Base-by-base conservation (phyloP, 2,888 invertebrate genomes). In the Cyclophora punctaria region DNA sequence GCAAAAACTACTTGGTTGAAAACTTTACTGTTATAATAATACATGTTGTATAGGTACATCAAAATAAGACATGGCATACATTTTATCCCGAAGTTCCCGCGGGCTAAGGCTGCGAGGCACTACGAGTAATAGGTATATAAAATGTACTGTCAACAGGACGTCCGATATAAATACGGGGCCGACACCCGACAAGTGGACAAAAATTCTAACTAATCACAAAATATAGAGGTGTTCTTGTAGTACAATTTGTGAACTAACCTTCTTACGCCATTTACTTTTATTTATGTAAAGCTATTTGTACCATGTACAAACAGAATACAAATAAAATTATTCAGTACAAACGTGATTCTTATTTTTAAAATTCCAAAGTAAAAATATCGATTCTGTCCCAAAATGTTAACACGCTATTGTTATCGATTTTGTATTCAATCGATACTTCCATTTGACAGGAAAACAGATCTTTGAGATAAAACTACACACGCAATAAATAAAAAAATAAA, bases 371-470 rank as follows among this genome's bases (percentile, higher is more conserved):
- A 53, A 49, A 7, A 41, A 5, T 67, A 63, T 67, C 63, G 53
- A 5, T 58, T 52, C 44, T 62, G 64, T 62, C 74, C 66, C 60
- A 78, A 78, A 77, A 63, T 66, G 54, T 63, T 67, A 63, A 58
- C 63, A 60, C 47, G 50, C 73, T 62, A 75, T 78, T 79, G 77
- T 78, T 55, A 59, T 60, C 51, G 63, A 64, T 63, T 68, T 78
- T 75, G 73, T 78, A 79, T 79, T 75, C 78, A 63, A 66, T 65
- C 65, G 63, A 67, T 69, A 69, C 61, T 51, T 57, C 58, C 55
- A 57, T 59, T 55, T 53, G 64, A 61, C 65, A 63, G 61, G 57
- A 67, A 59, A 58, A 61, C 51, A 75, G 75, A 77, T 77, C 62
- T 69, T 56, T 63, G 60, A 70, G 71, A 75, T 73, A 73, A 62